phyloP scores from a whole-genome alignment of 2,113 vertebrate genomes.

The Noctilio leporinus region DNA sequence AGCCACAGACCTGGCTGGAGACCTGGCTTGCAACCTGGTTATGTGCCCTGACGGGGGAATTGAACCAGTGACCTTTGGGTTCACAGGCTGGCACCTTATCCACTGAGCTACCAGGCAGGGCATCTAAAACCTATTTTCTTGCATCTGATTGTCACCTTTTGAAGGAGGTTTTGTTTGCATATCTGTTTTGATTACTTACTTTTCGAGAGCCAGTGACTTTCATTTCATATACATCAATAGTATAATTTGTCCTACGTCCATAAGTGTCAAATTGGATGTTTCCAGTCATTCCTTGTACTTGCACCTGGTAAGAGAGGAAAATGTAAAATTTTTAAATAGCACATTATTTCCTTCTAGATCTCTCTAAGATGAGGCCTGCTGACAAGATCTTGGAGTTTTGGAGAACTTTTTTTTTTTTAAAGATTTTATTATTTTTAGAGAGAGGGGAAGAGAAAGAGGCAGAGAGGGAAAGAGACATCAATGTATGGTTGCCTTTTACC shows the following conservation, averaged over 20 bases:
- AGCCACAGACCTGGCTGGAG: too few species aligned
- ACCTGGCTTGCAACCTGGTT: too few species aligned
- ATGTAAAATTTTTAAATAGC: constrained; percentile 45
- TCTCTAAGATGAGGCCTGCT: neutral
- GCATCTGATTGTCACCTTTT: neutral
- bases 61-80: too few species aligned
- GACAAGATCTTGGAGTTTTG: constrained; percentile 8
- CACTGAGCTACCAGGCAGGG: too few species aligned
- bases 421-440: too few species aligned
- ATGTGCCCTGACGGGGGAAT: too few species aligned
- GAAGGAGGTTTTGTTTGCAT: neutral
- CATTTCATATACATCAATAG: constrained; percentile 98
- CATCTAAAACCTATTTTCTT: neutral
- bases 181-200: constrained; percentile 80
- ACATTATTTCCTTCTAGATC: neutral
- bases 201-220: constrained; percentile 92
- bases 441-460: too few species aligned
- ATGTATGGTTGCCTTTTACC: too few species aligned
- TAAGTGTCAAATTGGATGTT: constrained; percentile 99
- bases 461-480: too few species aligned
- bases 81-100: too few species aligned
- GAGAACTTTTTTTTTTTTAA: too few species aligned
- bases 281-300: constrained; percentile 98
- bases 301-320: constrained; percentile 84
- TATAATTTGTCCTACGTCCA: constrained; percentile 97